Percentiles rank a stretch among this genome's conserved stretches.
These are phyloP conservation scores for Paracanthobrama guichenoti DNA, from an alignment of 2,113 vertebrate species.

Conservation along the genomic window DNA sequence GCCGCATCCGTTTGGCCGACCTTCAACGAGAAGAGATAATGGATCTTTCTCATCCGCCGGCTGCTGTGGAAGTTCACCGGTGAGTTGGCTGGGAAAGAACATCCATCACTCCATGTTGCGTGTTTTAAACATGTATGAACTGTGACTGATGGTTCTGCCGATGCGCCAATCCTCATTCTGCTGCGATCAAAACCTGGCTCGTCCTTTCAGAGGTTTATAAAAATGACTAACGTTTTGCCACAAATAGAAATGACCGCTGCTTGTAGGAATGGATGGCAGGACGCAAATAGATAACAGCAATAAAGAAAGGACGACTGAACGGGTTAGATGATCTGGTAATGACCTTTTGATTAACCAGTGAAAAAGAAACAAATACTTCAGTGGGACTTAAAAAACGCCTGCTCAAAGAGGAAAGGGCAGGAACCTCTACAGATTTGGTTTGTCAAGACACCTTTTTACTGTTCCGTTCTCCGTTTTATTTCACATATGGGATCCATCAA, in stretches of 20 bases:
- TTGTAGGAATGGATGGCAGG: background rate
- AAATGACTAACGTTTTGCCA: slow-evolving; percentile 51
- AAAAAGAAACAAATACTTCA: slow-evolving; percentile 42
- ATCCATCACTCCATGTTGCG: slow-evolving; percentile 17
- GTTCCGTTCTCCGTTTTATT: background rate
- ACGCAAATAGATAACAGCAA: slow-evolving; percentile 24
- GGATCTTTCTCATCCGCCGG: slow-evolving; percentile 65
- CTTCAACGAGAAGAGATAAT: slow-evolving; percentile 70
- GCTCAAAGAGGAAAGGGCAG: slow-evolving; percentile 2
- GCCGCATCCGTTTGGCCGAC: slow-evolving; percentile 73
- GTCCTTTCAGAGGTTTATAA: slow-evolving; percentile 41
- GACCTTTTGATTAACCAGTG: slow-evolving; percentile 55
- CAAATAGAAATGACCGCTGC: slow-evolving; percentile 39
- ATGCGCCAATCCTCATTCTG: slow-evolving; percentile 22
- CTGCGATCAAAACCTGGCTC: background rate
- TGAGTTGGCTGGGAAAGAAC: slow-evolving; percentile 56
- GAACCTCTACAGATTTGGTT: slow-evolving; percentile 36
- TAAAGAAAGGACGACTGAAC: slow-evolving; percentile 43
- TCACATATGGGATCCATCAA: slow-evolving; percentile 5
- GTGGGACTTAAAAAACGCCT: background rate
- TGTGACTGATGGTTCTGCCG: slow-evolving; percentile 49
- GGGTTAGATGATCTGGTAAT: slow-evolving; percentile 46
- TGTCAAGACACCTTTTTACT: background rate
- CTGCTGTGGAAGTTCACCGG: slow-evolving; percentile 70
- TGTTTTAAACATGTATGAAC: slow-evolving; percentile 56